Evolutionary conservation across 2,888 invertebrate species (phyloP).

Genomic region (Charanyca ferruginea): DNA sequence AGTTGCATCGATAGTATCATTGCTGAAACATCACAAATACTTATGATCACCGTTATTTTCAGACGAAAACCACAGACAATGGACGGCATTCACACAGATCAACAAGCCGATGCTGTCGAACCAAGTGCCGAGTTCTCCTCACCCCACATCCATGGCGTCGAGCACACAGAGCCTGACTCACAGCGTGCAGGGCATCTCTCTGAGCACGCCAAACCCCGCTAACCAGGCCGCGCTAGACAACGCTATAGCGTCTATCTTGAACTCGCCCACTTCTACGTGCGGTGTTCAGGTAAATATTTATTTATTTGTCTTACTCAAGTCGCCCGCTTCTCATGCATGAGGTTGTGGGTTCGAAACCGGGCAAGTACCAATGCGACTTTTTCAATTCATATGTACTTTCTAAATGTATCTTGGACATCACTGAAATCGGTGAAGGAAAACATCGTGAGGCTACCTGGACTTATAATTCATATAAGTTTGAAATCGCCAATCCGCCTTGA

Average conservation of each 20-base stretch:
- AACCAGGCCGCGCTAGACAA: slow-evolving; percentile 84
- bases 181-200: slow-evolving; percentile 86
- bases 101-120: slow-evolving; percentile 73
- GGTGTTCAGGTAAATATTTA: slow-evolving; percentile 62
- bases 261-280: slow-evolving; percentile 79
- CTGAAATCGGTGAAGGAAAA: too few species aligned
- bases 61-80: slow-evolving; percentile 85
- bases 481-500: too few species aligned
- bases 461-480: too few species aligned
- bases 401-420: too few species aligned
- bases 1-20: too few species aligned
- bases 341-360: too few species aligned
- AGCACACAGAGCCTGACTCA: slow-evolving; percentile 82
- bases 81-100: slow-evolving; percentile 81
- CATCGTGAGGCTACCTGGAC: too few species aligned
- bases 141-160: slow-evolving; percentile 69
- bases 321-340: too few species aligned
- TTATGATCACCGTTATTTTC: slow-evolving; percentile 21
- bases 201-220: slow-evolving; percentile 77
- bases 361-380: too few species aligned
- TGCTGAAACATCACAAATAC: not conserved
- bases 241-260: slow-evolving; percentile 86
- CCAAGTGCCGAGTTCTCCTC: slow-evolving; percentile 79
- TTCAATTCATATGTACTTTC: too few species aligned
- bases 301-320: too few species aligned